Evolutionary conservation across 2,797 vertebrate species (phyloP).

Genomic region (Sebastes kiyomatsui): DNA sequence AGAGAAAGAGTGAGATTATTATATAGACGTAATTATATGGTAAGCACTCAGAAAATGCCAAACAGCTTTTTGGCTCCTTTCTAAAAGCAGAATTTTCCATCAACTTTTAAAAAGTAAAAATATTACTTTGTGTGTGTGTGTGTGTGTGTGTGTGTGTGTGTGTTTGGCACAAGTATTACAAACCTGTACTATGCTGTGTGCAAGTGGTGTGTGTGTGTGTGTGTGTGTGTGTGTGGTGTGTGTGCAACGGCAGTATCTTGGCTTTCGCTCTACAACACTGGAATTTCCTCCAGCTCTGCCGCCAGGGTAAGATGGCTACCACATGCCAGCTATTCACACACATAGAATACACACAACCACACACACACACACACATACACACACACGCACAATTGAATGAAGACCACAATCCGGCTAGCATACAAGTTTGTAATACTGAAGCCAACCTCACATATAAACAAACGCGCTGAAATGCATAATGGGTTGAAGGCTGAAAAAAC

Average conservation of each 20-base stretch:
- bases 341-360: slow-evolving; percentile 5
- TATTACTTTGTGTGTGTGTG: slow-evolving; percentile 10
- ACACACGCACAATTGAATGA: slow-evolving; percentile 39
- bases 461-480: slow-evolving; percentile 56
- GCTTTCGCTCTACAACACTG: slow-evolving; percentile 61
- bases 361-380: not conserved
- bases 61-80: slow-evolving; percentile 21
- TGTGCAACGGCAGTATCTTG: slow-evolving; percentile 59
- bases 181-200: slow-evolving; percentile 41
- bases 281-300: slow-evolving; percentile 80
- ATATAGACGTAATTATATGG: slow-evolving; percentile 14
- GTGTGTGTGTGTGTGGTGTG: not conserved
- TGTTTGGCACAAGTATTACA: slow-evolving; percentile 37
- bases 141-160: not conserved
- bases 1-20: slow-evolving; percentile 14
- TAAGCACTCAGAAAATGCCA: slow-evolving; percentile 25
- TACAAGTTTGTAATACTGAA: slow-evolving; percentile 54
- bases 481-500: slow-evolving; percentile 18
- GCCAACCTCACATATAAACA: slow-evolving; percentile 65
- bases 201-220: slow-evolving; percentile 10
- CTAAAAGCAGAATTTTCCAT: slow-evolving; percentile 44
- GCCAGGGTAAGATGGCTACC: slow-evolving; percentile 82
- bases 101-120: slow-evolving; percentile 38
- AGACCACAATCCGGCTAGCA: slow-evolving; percentile 42
- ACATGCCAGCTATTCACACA: slow-evolving; percentile 82